A percentile compares a stretch with the other conserved stretches of the same genome.
Conservation (phyloP, 1,140 invertebrate species). For the Penaeus indicus region DNA sequence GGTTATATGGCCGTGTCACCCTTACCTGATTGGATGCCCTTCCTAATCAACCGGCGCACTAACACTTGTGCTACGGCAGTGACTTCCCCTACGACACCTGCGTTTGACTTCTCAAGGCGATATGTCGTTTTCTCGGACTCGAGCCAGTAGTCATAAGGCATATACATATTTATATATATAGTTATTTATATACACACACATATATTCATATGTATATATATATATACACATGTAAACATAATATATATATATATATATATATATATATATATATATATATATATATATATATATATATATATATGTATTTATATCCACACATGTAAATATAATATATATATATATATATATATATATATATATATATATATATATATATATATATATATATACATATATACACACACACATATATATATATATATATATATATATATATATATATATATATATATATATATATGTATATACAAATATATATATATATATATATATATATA, state of each 20-base stretch:
- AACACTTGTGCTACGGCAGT: no score
- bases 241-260: neutral
- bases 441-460: neutral
- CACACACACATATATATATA: neutral
- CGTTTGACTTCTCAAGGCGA: no score
- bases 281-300: conserved; percentile 17
- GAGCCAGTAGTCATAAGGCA: no score
- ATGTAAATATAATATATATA: no score
- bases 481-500: conserved; percentile 9
- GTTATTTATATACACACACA: neutral
- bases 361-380: neutral
- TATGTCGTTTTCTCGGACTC: no score
- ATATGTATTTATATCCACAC: neutral
- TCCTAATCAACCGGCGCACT: no score
- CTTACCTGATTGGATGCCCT: no score
- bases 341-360: neutral
- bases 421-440: neutral
- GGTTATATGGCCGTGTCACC: no score
- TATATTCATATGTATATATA: no score
- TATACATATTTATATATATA: neutral
- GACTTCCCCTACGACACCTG: no score
- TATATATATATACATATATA: neutral
- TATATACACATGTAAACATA: no score
- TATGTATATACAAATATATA: conserved; percentile 9
- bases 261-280: conserved; percentile 14